Conservation (phyloP, 2,888 invertebrate species). For the Nephrotoma flavescens region DNA sequence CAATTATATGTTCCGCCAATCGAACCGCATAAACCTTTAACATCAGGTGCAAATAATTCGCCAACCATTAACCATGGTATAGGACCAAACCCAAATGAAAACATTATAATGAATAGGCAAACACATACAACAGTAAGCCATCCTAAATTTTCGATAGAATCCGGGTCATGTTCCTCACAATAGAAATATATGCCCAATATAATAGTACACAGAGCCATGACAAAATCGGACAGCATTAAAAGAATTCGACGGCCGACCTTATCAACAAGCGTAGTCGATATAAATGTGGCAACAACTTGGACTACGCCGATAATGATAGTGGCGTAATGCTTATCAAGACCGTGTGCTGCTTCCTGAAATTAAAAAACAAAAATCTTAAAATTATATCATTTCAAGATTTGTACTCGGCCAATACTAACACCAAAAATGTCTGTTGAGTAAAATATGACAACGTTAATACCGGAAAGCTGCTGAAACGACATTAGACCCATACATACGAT, state of each 20-base stretch:
- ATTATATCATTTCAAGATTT: not conserved
- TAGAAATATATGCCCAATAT: conserved; percentile 48
- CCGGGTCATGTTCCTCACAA: conserved; percentile 15
- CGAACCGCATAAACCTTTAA: conserved; percentile 54
- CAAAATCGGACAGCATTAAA: conserved; percentile 46
- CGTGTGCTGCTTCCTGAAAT: not conserved
- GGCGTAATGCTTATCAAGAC: conserved; percentile 18
- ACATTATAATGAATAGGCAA: conserved; percentile 55
- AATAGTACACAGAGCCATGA: conserved; percentile 49
- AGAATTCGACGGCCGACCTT: conserved; percentile 55
- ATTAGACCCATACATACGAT: conserved; percentile 55
- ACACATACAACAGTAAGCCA: conserved; percentile 55
- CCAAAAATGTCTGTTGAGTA: conserved; percentile 53
- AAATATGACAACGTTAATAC: conserved; percentile 61
- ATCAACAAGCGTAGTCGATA: conserved; percentile 60
- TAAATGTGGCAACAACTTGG: conserved; percentile 52
- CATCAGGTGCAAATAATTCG: conserved; percentile 57
- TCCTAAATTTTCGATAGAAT: conserved; percentile 35
- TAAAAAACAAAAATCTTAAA: not conserved
- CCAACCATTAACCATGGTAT: conserved; percentile 60
- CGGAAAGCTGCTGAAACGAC: conserved; percentile 68
- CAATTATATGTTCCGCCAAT: conserved; percentile 61
- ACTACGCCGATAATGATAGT: conserved; percentile 47
- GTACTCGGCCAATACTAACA: conserved; percentile 14
- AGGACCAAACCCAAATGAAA: conserved; percentile 64